These are phyloP conservation scores for Stomorhina lunata DNA, from an alignment of 2,888 invertebrate genomes.

Conservation along the genomic window DNA sequence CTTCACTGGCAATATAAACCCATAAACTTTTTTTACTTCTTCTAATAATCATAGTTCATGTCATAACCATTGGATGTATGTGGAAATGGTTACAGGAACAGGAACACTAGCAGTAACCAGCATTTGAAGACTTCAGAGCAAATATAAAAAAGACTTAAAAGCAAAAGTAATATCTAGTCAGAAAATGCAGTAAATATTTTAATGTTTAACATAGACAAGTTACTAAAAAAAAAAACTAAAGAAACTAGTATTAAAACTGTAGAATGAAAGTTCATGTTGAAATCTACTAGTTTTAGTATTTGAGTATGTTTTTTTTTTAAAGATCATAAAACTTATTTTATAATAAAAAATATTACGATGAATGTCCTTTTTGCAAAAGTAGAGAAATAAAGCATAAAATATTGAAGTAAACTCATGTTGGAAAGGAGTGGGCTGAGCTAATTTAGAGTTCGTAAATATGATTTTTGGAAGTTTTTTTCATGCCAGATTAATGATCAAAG, in stretches of 20 bases:
- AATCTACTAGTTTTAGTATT: not conserved
- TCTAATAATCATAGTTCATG: not conserved
- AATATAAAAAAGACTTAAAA: not conserved
- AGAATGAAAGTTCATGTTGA: not conserved
- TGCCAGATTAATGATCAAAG: no score
- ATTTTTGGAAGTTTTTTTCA: no score
- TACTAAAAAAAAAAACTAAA: not conserved
- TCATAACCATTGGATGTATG: no score
- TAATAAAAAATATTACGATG: constrained; percentile 28
- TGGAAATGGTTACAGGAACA: constrained; percentile 44
- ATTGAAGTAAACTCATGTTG: not conserved
- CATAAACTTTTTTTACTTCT: constrained; percentile 42
- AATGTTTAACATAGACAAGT: constrained; percentile 33
- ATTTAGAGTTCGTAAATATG: no score
- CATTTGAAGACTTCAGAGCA: not conserved
- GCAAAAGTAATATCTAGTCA: not conserved
- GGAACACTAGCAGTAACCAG: constrained; percentile 8
- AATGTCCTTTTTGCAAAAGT: not conserved
- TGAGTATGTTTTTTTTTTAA: not conserved
- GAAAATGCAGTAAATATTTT: constrained; percentile 21
- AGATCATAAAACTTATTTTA: constrained; percentile 38
- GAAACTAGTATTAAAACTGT: not conserved
- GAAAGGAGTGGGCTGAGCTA: no score
- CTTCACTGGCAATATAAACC: constrained; percentile 46
- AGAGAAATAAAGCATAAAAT: not conserved